A percentile compares a stretch with the other conserved stretches of the same genome.
Evolutionary conservation across 92 coral and sea anemone species (phyloP).

Genomic region (Diadumene lineata): DNA sequence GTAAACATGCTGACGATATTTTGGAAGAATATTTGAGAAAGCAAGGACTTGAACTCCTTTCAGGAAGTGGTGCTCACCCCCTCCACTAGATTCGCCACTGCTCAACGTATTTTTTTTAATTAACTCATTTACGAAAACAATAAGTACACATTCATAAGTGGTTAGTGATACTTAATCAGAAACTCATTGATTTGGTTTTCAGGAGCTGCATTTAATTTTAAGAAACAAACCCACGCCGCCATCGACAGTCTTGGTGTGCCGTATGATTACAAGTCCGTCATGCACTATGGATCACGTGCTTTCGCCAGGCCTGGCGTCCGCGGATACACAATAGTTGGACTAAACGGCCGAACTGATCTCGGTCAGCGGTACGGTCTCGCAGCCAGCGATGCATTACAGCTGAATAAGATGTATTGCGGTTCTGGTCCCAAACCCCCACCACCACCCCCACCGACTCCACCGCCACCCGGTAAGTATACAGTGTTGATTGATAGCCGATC

Average conservation of each 20-base stretch:
- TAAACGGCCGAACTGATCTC: conserved; percentile 58
- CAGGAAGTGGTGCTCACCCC: too few relatives aligned
- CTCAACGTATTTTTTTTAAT: too few relatives aligned
- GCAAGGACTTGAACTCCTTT: too few relatives aligned
- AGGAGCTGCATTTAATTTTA: conserved; percentile 82
- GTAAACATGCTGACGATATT: too few relatives aligned
- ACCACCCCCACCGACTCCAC: conserved; percentile 53
- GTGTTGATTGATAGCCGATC: too few relatives aligned
- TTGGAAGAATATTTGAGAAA: too few relatives aligned
- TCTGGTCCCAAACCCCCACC: conserved; percentile 49
- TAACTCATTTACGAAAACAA: too few relatives aligned
- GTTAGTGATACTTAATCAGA: too few relatives aligned
- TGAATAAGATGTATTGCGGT: conserved; percentile 69
- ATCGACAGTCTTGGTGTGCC: conserved; percentile 72
- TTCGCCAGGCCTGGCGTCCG: conserved; percentile 68
- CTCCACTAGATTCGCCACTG: too few relatives aligned
- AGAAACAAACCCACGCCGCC: conserved; percentile 56
- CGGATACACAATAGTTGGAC: conserved; percentile 58
- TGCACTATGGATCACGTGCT: conserved; percentile 81
- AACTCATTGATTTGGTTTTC: not conserved
- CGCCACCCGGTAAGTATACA: conserved; percentile 51
- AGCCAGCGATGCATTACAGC: conserved; percentile 69
- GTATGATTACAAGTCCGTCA: conserved; percentile 69
- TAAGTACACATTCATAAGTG: too few relatives aligned
- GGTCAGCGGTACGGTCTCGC: conserved; percentile 96